Evolutionary conservation across 2,888 invertebrate species (phyloP), one percentile per base, ranked within the genome.

Genomic region (Hirtodrosophila alboralis): DNA sequence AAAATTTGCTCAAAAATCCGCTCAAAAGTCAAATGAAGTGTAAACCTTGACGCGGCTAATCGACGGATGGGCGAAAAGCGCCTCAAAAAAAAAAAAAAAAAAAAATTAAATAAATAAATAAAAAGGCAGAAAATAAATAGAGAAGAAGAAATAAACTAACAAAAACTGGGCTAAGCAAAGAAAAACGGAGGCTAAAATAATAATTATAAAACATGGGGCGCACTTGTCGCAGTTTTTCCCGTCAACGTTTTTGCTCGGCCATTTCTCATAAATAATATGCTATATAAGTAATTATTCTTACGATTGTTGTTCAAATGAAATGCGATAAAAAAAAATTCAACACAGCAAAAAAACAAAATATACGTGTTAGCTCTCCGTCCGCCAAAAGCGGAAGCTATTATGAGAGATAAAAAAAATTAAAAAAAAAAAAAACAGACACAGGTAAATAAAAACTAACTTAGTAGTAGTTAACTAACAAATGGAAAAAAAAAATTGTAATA

Each of bases 381-480:
- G 45, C 34, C 68, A 57, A 69, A 69, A 59, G 59, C 64, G 68
- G 78, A 78, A 78, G 79, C 62, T 70, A 60, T 79, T 66, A 66
- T 73, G 61, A 49, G 44, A 76, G 67, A 73, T 68, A 75, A 60
- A 69, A 66, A 60, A 61, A 37, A 34, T 7, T 7, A 40, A 26
- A 38, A 16, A 36, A 44, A 37, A 36, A 34, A 30, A 13, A 31
- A 33, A 18, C 12, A 37, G 30, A 31, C 18, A 49, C 37, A 43
- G 45, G 40, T 28, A 48, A 51, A 54, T 43, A 21, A 49, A 57
- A 66, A 45, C 52, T 30, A 60, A 43, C 41, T 26, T 36, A 43
- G 26, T 56, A 43, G 26, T 56, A 51, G 23, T 23, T 31, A 53
- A 34, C 56, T 45, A 38, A 40, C 21, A 63, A 45, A 56, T 23